Evolutionary conservation across 2,888 invertebrate genomes (phyloP), one percentile per base, ranked within the genome.

Genomic region (Metallyticus violacea): DNA sequence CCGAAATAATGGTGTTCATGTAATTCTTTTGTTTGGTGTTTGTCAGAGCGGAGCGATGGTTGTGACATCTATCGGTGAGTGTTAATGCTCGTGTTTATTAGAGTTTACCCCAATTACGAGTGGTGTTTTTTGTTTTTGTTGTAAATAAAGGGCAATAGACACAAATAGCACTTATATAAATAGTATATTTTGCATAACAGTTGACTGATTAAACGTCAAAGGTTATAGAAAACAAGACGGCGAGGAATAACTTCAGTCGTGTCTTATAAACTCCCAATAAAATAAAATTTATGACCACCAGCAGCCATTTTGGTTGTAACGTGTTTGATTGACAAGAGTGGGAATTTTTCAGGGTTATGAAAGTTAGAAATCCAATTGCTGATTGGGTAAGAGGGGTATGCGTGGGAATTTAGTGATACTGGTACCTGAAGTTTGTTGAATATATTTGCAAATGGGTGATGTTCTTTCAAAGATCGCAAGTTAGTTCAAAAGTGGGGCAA

Each of bases 1-100:
- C 77, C 83, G 77, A 83, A 83, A 83, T 83, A 77, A 77, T 83
- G 83, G 29, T 77, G 77, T 28, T 26, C 40, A 62, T 77, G 27
- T 83, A 77, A 77, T 83, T 83, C 77, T 29, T 83, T 83, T 83
- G 77, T 83, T 83, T 29, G 15, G 83, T 83, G 77, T 82, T 82
- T 83, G 83, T 22, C 83, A 83, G 85, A 79, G 79, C 40, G 81
- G 78, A 86, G 86, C 81, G 80, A 86, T 86, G 86, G 30, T 86
- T 81, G 77, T 86, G 81, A 86, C 86, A 78, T 86, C 81, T 82
- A 82, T 77, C 82, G 86, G 86, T 86, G 78, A 86, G 86, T 86
- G 82, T 83, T 82, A 26, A 82, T 40, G 76, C 29, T 76, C 77
- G 7, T 83, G 28, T n/a, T 27, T 76, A 79, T 79, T 79, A 79